A percentile compares a stretch with the other conserved stretches of the same genome.
Evolutionary conservation across 2,113 vertebrate genomes (phyloP).

Genomic region (Neogale vison): DNA sequence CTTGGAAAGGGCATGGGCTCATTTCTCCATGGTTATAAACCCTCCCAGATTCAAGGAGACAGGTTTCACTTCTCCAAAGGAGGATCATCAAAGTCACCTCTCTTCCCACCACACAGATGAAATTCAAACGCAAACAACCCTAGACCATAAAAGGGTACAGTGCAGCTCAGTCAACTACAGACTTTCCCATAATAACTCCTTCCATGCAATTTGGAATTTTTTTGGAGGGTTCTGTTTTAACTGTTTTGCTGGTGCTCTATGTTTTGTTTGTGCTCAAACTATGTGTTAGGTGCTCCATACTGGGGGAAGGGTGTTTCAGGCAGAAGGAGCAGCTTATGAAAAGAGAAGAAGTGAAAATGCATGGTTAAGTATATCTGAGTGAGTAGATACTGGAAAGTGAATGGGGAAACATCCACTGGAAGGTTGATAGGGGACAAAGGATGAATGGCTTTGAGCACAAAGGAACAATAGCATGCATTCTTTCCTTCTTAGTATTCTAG

Average conservation of each 20-base stretch:
- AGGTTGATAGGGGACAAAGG: neutral
- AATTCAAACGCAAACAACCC: neutral
- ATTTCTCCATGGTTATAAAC: neutral
- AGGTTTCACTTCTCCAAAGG: neutral
- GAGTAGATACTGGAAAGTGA: neutral
- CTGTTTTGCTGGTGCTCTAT: neutral
- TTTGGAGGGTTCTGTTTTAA: rapidly evolving
- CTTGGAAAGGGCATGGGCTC: neutral
- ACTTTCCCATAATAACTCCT: neutral
- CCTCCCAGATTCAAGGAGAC: neutral
- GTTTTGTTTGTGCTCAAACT: neutral
- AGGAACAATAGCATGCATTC: neutral
- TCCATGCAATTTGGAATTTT: neutral
- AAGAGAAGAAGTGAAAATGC: neutral
- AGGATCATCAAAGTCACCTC: neutral
- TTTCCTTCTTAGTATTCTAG: neutral
- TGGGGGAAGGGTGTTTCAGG: neutral
- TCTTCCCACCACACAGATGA: neutral
- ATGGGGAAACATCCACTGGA: neutral
- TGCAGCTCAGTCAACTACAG: neutral
- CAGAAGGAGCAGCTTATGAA: neutral
- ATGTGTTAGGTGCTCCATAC: neutral
- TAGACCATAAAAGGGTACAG: neutral
- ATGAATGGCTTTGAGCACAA: neutral
- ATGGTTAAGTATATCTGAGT: neutral